Percentiles rank a stretch among this genome's conserved stretches.
Evolutionary conservation across 2,797 vertebrate species (phyloP).

Genomic region (Diplodus sargus): DNA sequence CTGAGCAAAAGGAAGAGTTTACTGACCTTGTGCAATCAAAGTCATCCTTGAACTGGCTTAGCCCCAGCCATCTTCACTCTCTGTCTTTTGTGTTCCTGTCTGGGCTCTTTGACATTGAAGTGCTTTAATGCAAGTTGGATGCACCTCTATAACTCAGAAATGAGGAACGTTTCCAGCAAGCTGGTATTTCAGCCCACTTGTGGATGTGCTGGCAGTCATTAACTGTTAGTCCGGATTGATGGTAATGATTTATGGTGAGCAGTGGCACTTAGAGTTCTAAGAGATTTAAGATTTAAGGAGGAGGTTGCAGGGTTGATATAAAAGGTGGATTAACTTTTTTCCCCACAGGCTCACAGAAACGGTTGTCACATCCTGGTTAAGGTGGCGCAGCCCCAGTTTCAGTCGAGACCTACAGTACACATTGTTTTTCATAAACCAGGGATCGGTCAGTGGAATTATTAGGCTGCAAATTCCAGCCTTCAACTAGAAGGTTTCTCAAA

Average conservation of each 20-base stretch:
- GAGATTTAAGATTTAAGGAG: constrained; percentile 32
- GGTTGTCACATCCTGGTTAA: constrained; percentile 9
- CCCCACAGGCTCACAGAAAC: not conserved
- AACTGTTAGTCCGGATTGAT: constrained; percentile 11
- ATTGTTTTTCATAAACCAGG: not conserved
- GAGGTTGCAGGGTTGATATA: not conserved
- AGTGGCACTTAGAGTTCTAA: constrained; percentile 13
- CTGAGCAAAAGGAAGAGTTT: constrained; percentile 27
- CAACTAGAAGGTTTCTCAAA: not conserved
- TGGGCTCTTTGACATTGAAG: constrained; percentile 15
- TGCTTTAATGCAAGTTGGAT: constrained; percentile 2
- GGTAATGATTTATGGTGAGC: constrained; percentile 44
- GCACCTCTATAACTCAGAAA: constrained; percentile 12
- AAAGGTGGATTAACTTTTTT: constrained; percentile 25
- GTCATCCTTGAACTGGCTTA: constrained; percentile 26
- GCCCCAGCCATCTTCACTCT: constrained; percentile 5
- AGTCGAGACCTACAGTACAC: not conserved
- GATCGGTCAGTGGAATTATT: not conserved
- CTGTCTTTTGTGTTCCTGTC: not conserved
- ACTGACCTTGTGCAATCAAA: constrained; percentile 33
- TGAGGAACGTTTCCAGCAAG: not conserved
- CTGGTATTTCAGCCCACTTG: constrained; percentile 9
- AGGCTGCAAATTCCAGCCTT: not conserved
- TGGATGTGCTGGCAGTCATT: constrained; percentile 33
- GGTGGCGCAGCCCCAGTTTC: constrained; percentile 13